phyloP scores from a whole-genome alignment of 1,140 invertebrate genomes.

The Drosophila athabasca region DNA sequence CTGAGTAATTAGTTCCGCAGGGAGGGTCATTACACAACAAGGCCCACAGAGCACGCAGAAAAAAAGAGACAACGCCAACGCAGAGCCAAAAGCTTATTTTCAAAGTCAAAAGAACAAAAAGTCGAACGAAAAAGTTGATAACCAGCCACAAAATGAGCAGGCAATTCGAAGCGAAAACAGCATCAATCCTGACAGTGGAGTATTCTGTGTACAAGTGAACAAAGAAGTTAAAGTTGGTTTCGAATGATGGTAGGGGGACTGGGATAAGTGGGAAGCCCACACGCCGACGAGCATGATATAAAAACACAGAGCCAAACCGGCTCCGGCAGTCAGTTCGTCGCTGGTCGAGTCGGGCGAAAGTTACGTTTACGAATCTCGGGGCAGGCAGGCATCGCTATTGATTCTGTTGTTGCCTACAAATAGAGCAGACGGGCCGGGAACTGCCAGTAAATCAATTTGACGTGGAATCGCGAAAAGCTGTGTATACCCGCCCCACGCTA shows the following conservation, averaged over 20 bases:
- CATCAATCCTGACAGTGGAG: no score
- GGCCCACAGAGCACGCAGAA: no score
- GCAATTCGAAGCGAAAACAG: no score
- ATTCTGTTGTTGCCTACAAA: slow-evolving; percentile 9
- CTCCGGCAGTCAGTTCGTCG: slow-evolving; percentile 50
- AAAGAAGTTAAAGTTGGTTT: slow-evolving; percentile 29
- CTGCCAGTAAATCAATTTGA: slow-evolving; percentile 6
- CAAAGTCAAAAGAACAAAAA: slow-evolving; percentile 24
- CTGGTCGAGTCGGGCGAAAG: slow-evolving; percentile 44
- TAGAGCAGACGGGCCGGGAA: slow-evolving; percentile 21
- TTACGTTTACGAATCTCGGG: slow-evolving; percentile 16
- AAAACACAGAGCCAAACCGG: slow-evolving; percentile 58
- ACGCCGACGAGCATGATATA: slow-evolving; percentile 28
- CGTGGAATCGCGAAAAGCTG: slow-evolving; percentile 39
- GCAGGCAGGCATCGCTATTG: slow-evolving; percentile 9
- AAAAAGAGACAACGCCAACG: no score
- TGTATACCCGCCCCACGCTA: slow-evolving; percentile 14
- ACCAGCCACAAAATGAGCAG: slow-evolving; percentile 24
- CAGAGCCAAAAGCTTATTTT: slow-evolving; percentile 17
- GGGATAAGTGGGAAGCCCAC: slow-evolving; percentile 31
- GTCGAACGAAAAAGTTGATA: slow-evolving; percentile 11
- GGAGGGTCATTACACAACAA: slow-evolving; percentile 7
- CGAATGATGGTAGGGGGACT: slow-evolving; percentile 35
- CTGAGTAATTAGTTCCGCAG: background rate
- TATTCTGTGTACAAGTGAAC: background rate